Percentiles rank a stretch among this genome's conserved stretches.
Conservation (phyloP, 2,113 vertebrate genomes). For the Peucedramus taeniatus region DNA sequence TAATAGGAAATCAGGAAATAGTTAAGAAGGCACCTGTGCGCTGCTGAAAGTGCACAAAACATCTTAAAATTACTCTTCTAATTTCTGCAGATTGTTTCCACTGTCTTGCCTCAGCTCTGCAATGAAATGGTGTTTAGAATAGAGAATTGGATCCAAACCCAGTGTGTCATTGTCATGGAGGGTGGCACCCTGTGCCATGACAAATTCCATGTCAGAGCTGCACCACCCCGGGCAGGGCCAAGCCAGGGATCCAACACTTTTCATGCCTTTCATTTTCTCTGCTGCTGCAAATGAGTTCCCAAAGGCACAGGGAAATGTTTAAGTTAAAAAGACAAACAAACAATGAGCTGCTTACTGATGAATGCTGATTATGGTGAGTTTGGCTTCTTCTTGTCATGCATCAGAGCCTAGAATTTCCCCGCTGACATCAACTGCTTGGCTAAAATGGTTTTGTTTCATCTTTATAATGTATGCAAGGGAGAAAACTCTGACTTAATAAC, state of each 20-base stretch:
- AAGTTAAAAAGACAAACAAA: slow-evolving; percentile 50
- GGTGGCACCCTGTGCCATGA: background rate
- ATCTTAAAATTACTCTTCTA: accelerated
- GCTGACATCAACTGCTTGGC: slow-evolving; percentile 17
- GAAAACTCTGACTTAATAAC: background rate
- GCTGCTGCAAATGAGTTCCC: slow-evolving; percentile 12
- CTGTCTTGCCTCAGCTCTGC: background rate
- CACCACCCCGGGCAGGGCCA: background rate
- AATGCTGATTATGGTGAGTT: slow-evolving; percentile 16
- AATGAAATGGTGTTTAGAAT: background rate
- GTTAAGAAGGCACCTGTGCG: background rate
- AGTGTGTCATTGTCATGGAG: accelerated
- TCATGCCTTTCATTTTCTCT: background rate
- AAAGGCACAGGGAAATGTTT: background rate
- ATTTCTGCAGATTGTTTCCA: background rate
- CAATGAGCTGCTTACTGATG: slow-evolving; percentile 20
- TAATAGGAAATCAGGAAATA: background rate
- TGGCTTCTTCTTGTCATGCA: background rate
- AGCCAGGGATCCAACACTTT: background rate
- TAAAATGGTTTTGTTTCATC: slow-evolving; percentile 49
- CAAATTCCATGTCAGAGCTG: background rate
- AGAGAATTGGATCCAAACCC: background rate
- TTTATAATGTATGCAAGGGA: slow-evolving; percentile 2
- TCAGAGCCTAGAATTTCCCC: slow-evolving; percentile 26
- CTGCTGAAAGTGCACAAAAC: background rate